These are phyloP conservation scores for Ploceus nigricollis DNA, from an alignment of 2,113 vertebrate species.

Conservation along the genomic window DNA sequence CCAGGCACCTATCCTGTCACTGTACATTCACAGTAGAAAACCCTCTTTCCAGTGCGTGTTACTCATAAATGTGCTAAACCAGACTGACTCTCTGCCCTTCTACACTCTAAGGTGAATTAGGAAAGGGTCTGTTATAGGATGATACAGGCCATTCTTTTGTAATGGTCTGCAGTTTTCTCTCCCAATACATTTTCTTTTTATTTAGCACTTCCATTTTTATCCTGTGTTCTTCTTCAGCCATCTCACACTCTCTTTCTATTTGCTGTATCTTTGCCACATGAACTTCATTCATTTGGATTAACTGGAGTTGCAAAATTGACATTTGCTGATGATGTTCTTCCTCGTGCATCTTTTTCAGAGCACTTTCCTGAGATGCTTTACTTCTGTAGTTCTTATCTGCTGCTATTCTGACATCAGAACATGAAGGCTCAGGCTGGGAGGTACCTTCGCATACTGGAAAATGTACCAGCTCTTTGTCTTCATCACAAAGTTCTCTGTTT, in stretches of 20 bases:
- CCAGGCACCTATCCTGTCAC: neutral
- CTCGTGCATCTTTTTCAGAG: slow-evolving; percentile 83
- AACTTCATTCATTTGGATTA: slow-evolving; percentile 84
- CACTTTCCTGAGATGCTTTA: slow-evolving; percentile 79
- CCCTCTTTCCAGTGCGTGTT: slow-evolving; percentile 8
- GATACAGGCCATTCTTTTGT: slow-evolving; percentile 83
- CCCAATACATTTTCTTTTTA: slow-evolving; percentile 87
- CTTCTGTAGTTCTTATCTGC: slow-evolving; percentile 80
- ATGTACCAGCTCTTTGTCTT: slow-evolving; percentile 79
- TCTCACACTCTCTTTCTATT: slow-evolving; percentile 82
- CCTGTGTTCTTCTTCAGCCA: slow-evolving; percentile 82
- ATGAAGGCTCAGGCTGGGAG: slow-evolving; percentile 76
- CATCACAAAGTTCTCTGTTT: slow-evolving; percentile 79
- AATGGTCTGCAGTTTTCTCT: slow-evolving; percentile 81
- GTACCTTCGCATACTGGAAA: slow-evolving; percentile 80
- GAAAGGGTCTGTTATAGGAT: slow-evolving; percentile 82
- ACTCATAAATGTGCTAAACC: slow-evolving; percentile 7
- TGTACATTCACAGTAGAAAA: slow-evolving; percentile 4
- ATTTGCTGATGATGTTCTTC: slow-evolving; percentile 83
- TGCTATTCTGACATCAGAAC: slow-evolving; percentile 78
- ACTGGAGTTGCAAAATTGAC: slow-evolving; percentile 80
- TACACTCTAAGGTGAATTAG: slow-evolving; percentile 73
- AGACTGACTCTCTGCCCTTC: neutral
- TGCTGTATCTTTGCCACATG: slow-evolving; percentile 84
- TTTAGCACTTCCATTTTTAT: slow-evolving; percentile 85